Base-by-base conservation (phyloP, 1,140 invertebrate species). In the Halyomorpha halys region DNA sequence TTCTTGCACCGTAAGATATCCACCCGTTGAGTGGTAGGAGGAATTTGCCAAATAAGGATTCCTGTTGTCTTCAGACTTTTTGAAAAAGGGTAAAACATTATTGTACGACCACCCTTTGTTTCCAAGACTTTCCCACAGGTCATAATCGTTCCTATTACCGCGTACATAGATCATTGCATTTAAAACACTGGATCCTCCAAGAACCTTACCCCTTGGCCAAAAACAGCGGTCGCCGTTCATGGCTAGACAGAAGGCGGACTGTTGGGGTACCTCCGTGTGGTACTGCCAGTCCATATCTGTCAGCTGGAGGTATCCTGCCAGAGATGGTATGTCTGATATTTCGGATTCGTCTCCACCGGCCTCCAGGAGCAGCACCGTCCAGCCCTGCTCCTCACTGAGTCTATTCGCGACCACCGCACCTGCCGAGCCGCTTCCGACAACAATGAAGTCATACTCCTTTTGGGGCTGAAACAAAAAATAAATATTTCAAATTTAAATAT, bases 161-260 rank as follows among this genome's bases (percentile, higher is more conserved):
- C 95, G 82, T 0, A 96, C 87, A 75, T 98, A 97, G 9, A 96
- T 82, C 92, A 96, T 95, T 1, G 92, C 92, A 74, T 98, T 98
- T 1, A 98, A 80, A 0, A 94, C 91, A 54, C 90, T 94, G 30
- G 90, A 90, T 15, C 95, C 95, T n/a, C 94, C 94, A 15, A 93
- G 78, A 3, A 94, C 89, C 73, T 87, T 90, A 23, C 90, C 90
- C 63, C 90, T 78, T 1, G 91, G 89, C 89, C 90, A 92, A 73
- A 90, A 89, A 71, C 90, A 92, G 27, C 87, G 78, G 72, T 90
- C 86, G 0, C 85, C 87, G 44, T 84, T 81, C 89, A 91, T 91
- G 0, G 86, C 89, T 59, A 88, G 79, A 70, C 88, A 91, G 73
- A 90, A 90, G 1, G 83, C 80, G 11, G 85, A 69, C 14, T 72